phyloP scores from a whole-genome alignment of 2,888 invertebrate species.

The Parochlus steinenii region DNA sequence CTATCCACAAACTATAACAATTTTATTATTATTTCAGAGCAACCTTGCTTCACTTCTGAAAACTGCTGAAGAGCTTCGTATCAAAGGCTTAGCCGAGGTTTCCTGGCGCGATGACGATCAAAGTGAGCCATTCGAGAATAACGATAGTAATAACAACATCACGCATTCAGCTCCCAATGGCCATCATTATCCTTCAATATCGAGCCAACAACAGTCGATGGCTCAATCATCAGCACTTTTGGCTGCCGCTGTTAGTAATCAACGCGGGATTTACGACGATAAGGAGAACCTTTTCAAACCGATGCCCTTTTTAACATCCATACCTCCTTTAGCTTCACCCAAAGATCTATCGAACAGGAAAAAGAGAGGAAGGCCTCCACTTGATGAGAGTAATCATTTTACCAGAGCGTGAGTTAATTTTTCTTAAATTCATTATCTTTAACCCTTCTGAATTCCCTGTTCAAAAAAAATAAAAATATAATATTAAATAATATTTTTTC shows the following conservation, averaged over 20 bases:
- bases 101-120: conserved; percentile 57
- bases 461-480: neutral
- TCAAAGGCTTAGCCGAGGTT: conserved; percentile 81
- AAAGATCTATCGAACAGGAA: conserved; percentile 28
- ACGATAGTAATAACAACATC: conserved; percentile 16
- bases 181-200: neutral
- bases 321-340: conserved; percentile 23
- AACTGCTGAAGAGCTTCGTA: conserved; percentile 81
- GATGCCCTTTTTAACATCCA: conserved; percentile 24
- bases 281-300: conserved; percentile 18
- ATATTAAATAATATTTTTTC: neutral
- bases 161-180: conserved; percentile 1
- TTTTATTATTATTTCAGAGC: conserved; percentile 39
- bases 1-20: conserved; percentile 3
- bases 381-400: conserved; percentile 30
- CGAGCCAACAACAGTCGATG: neutral
- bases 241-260: neutral
- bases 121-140: conserved; percentile 13
- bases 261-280: conserved; percentile 3
- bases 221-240: neutral
- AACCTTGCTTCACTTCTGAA: conserved; percentile 73
- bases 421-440: neutral
- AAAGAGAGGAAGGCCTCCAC: conserved; percentile 49
- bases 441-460: neutral
- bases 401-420: conserved; percentile 3